Percentiles rank a stretch among this genome's conserved stretches.
These are phyloP conservation scores for Yponomeuta evonymella DNA, from an alignment of 2,888 invertebrate genomes.

Conservation along the genomic window DNA sequence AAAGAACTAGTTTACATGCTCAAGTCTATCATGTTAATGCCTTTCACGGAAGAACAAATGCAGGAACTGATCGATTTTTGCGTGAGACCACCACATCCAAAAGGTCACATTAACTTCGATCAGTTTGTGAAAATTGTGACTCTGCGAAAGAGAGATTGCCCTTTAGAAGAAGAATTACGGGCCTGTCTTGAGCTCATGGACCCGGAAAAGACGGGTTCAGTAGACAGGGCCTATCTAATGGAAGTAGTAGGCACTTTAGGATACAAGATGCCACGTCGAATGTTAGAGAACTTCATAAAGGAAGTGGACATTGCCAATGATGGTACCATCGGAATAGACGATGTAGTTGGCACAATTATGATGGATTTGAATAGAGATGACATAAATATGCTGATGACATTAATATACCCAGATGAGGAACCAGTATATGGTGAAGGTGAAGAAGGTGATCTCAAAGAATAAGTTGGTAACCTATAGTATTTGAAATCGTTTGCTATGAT, in stretches of 20 bases:
- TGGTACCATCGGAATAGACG: slow-evolving; percentile 61
- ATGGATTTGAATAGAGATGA: slow-evolving; percentile 62
- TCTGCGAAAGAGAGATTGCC: slow-evolving; percentile 51
- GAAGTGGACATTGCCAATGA: slow-evolving; percentile 64
- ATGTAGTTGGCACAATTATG: slow-evolving; percentile 62
- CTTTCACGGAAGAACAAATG: slow-evolving; percentile 58
- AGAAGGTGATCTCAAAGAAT: background rate
- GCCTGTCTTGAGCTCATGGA: slow-evolving; percentile 51
- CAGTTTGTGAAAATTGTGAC: slow-evolving; percentile 63
- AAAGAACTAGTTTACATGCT: slow-evolving; percentile 63
- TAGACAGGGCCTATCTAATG: slow-evolving; percentile 52
- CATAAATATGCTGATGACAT: slow-evolving; percentile 39
- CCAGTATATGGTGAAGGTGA: background rate
- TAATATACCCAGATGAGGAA: slow-evolving; percentile 1
- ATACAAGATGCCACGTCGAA: slow-evolving; percentile 47
- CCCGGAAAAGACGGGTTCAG: slow-evolving; percentile 41
- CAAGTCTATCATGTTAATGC: slow-evolving; percentile 52
- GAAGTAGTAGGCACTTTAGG: slow-evolving; percentile 49
- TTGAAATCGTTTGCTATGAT: background rate
- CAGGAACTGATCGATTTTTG: slow-evolving; percentile 54
- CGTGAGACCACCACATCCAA: slow-evolving; percentile 53
- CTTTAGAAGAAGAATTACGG: slow-evolving; percentile 56
- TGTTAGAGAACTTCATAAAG: slow-evolving; percentile 53
- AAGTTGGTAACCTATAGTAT: background rate
- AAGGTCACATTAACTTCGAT: slow-evolving; percentile 55